Base-by-base conservation (phyloP, 2,888 invertebrate species). In the Drosophila acutilabella region DNA sequence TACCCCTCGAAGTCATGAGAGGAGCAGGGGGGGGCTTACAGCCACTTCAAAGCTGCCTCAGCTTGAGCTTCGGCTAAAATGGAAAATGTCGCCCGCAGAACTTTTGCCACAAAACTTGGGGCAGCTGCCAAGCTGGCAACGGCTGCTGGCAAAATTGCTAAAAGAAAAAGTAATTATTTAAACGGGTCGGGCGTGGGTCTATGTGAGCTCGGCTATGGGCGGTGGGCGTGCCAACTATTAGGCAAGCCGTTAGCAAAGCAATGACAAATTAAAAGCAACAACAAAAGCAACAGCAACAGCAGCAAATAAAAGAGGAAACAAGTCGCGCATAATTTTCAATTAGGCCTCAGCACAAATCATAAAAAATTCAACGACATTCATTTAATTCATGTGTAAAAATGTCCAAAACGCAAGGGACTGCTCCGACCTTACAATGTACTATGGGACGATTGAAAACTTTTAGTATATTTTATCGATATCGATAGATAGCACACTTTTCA, bases 11-110 rank as follows among this genome's bases (percentile, higher is more conserved):
- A 14, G 8, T 20, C n/a, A 14, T 8, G 2, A 36, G 41, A 14
- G 11, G 2, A 40, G 41, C 47, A 11, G 18, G 20, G 23, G 36
- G 36, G 13, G 36, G 13, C 36, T 13, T 11, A 45, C 60, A 68
- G 75, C 62, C 87, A 85, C 89, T 89, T 89, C 89, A 89, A 89
- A 85, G 76, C 81, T 60, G 78, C 64, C 61, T 51, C 64, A 58
- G 83, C 74, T 70, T 58, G 71, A 82, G 80, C 78, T 73, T 64
- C 60, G 52, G 64, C 68, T 47, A 81, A 89, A 90, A 90, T 90
- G 89, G 90, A 90, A 89, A 90, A 90, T 89, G 90, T 90, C 81
- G 80, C 79, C 83, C 75, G 71, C 88, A 89, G 84, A 84, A 86
- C 76, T 88, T 84, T 88, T 86, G 78, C 78, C 82, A 74, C 88